A percentile compares a stretch with the other conserved stretches of the same genome.
Evolutionary conservation across 2,888 invertebrate genomes (phyloP).

Genomic region (Aleiodes leptofemur): DNA sequence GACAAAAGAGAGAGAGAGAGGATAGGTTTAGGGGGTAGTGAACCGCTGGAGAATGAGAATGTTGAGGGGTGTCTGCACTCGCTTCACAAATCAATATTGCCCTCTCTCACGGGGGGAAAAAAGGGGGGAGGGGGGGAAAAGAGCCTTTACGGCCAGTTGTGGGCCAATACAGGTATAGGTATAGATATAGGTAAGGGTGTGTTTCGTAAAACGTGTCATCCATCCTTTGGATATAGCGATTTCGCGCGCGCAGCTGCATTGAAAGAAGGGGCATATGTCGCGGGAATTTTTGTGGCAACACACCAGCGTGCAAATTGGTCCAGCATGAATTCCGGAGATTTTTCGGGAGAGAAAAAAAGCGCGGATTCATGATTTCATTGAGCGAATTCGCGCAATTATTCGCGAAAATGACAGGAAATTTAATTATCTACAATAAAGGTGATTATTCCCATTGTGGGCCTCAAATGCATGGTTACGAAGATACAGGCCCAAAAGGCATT

Average conservation of each 20-base stretch:
- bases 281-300: constrained; percentile 29
- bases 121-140: no score
- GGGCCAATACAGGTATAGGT: constrained; percentile 40
- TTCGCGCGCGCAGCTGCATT: constrained; percentile 56
- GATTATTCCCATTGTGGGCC: no score
- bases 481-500: no score
- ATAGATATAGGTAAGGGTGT: neutral
- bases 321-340: neutral
- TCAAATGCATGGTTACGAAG: no score
- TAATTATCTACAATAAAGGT: no score
- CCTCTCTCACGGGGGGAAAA: constrained; percentile 38
- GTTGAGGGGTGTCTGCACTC: constrained; percentile 58
- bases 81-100: constrained; percentile 71
- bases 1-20: constrained; percentile 49
- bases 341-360: neutral
- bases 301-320: constrained; percentile 1
- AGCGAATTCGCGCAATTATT: neutral
- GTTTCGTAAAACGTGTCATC: constrained; percentile 70
- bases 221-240: constrained; percentile 65
- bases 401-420: neutral
- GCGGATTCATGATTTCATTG: neutral
- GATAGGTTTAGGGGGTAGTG: constrained; percentile 51
- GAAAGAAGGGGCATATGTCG: constrained; percentile 34
- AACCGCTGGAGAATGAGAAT: constrained; percentile 42
- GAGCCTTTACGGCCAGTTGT: constrained; percentile 53